Conservation (phyloP, 1,140 invertebrate genomes). For the Drosophila albomicans region DNA sequence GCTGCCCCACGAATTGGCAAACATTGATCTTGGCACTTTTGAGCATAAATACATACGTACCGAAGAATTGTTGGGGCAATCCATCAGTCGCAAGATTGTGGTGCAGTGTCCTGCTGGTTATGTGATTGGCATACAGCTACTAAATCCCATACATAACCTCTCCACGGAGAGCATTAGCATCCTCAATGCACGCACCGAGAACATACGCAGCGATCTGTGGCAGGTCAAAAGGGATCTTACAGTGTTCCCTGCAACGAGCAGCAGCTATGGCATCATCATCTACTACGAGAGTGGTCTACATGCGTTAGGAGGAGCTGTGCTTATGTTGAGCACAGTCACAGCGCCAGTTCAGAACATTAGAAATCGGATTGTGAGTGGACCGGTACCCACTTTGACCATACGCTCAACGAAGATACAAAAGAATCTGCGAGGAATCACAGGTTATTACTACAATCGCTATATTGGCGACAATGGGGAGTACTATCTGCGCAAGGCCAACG, state of each 20-base stretch:
- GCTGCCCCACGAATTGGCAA: conserved; percentile 87
- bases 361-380: conserved; percentile 90
- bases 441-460: conserved; percentile 95
- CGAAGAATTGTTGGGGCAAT: conserved; percentile 87
- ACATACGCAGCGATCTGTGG: conserved; percentile 89
- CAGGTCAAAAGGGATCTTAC: conserved; percentile 92
- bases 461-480: conserved; percentile 93
- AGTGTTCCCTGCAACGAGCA: conserved; percentile 94
- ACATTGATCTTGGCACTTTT: conserved; percentile 89
- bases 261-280: conserved; percentile 92
- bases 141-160: conserved; percentile 95
- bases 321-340: conserved; percentile 92
- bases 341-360: conserved; percentile 89
- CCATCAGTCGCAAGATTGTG: conserved; percentile 87
- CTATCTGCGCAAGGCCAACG: conserved; percentile 94
- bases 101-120: conserved; percentile 90
- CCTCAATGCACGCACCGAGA: conserved; percentile 89
- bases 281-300: conserved; percentile 92
- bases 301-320: conserved; percentile 92
- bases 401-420: conserved; percentile 90
- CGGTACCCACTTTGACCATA: conserved; percentile 90
- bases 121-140: conserved; percentile 92
- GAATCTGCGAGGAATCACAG: conserved; percentile 93
- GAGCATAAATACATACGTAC: conserved; percentile 93
- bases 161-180: conserved; percentile 93